Evolutionary conservation across 1,140 invertebrate genomes (phyloP), one percentile per base, ranked within the genome.

Genomic region (Dreissena rostriformis): DNA sequence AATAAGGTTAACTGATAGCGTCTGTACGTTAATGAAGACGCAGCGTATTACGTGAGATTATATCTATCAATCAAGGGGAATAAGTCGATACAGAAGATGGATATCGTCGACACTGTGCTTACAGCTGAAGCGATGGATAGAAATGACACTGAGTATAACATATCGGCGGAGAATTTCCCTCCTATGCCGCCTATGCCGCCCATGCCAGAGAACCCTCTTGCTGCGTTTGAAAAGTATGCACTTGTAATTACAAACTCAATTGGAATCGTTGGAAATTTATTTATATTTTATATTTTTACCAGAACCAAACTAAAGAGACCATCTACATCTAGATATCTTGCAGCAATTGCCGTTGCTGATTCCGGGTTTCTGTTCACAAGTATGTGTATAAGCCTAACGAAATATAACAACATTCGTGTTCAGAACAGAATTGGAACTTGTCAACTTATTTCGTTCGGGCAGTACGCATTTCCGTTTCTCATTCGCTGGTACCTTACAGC

Each of bases 301-400:
- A 94, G 94, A 63, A 95, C 95, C 0, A 94, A 95, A 74, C 84
- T 95, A 5, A 94, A 94, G 72, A 93, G 94, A 89, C 89, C 95
- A 0, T 95, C 95, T 57, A 95, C 95, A 0, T 94, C 94, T 66
- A 95, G 95, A 57, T 95, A 95, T 74, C 82, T 95, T 29, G 95
- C 95, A 0, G 95, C 95, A 0, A 86, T 95, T 19, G 94, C 95
- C 8, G 93, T 92, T 0, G 93, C 95, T 0, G 95, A 95, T 85
- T 94, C 95, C 39, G 93, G 94, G 6, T 95, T 94, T 72, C 88
- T 95, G 5, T n/a, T n/a, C n/a, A n/a, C n/a, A n/a, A n/a, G n/a
- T n/a, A 87, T 88, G 82, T 79, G 86, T 22, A 55, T 83, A 24
- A 68, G 68, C 28, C 75, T 89, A 49, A 57, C 85, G 17, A 19